Evolutionary conservation across 92 coral and sea anemone species (phyloP).

Genomic region (Nematostella vectensis): DNA sequence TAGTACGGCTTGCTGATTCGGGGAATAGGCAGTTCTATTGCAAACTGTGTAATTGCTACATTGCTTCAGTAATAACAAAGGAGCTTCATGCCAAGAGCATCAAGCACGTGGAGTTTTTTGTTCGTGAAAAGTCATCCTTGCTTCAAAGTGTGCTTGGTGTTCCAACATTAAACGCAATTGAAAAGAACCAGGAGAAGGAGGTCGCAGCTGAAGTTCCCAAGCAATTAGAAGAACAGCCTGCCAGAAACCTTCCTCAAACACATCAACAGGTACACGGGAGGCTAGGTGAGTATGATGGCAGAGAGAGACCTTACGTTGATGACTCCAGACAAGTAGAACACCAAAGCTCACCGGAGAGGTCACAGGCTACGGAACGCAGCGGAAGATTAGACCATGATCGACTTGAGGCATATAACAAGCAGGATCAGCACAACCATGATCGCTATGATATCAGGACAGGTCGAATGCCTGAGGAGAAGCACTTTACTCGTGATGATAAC

Average conservation of each 20-base stretch:
- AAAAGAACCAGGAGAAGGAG: neutral
- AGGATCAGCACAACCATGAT: no score
- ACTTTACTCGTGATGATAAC: no score
- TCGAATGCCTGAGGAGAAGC: no score
- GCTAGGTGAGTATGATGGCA: no score
- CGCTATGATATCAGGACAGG: no score
- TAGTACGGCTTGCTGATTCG: slow-evolving; percentile 44
- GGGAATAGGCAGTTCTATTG: slow-evolving; percentile 66
- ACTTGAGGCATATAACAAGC: no score
- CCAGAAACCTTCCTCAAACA: neutral
- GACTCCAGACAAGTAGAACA: no score
- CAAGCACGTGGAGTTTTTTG: slow-evolving; percentile 86
- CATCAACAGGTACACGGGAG: neutral
- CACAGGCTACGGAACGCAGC: no score
- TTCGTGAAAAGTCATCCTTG: slow-evolving; percentile 73
- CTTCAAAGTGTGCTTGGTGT: slow-evolving; percentile 53
- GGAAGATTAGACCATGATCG: no score
- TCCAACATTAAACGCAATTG: slow-evolving; percentile 1
- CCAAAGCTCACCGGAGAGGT: no score
- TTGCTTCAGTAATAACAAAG: slow-evolving; percentile 79
- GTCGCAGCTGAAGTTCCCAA: neutral
- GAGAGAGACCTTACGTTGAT: no score
- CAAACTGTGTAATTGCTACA: slow-evolving; percentile 75
- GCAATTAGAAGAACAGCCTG: neutral
- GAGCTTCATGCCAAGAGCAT: slow-evolving; percentile 84